Base-by-base conservation (phyloP, 1,140 invertebrate genomes). In the Cotesia chilonis region DNA sequence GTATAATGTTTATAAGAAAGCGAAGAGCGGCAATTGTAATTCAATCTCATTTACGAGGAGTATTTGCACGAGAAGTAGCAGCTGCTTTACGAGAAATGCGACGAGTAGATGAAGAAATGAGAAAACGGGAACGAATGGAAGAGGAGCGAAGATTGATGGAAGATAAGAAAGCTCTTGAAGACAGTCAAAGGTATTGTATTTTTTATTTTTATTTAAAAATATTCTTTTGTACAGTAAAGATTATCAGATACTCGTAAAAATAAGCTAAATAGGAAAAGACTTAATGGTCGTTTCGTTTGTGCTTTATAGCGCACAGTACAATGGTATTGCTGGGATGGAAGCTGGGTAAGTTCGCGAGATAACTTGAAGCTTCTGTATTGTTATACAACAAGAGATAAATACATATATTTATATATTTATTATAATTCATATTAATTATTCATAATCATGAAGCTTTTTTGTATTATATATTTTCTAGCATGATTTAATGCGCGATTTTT, bases 31-130 rank as follows among this genome's bases (percentile, higher is more conserved):
- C 94, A 0, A 91, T 98, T 71, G 92, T 96, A 2, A 94, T 98
- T 74, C 96, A 98, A 88, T 92, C 94, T 73, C 94, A 94, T 87
- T 85, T 96, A 60, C 88, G 96, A 47, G 96, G 96, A 55, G 94
- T 96, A 78, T 96, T 96, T 87, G 96, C 96, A 0, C 87, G 96
- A 61, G 94, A 95, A 84, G 92, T 92, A 7, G 96, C 96, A 0
- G 87, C 92, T 4, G 94, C 95, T 2, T 82, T 98, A 59, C 87
- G 94, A 1, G 95, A 97, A 89, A 96, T 96, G 93, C 90, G 93
- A 77, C 88, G 93, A n/a, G 93, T 97, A 36, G 96, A 98, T 84
- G 94, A 96, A 81, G 95, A 97, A 87, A 94, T 96, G 89, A 89
- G 92, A 71, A 90, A 94, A 78, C 88, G 94, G 68, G 93, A 95